phyloP scores from a whole-genome alignment of 2,888 invertebrate species.

The Ryuthela nishihirai region DNA sequence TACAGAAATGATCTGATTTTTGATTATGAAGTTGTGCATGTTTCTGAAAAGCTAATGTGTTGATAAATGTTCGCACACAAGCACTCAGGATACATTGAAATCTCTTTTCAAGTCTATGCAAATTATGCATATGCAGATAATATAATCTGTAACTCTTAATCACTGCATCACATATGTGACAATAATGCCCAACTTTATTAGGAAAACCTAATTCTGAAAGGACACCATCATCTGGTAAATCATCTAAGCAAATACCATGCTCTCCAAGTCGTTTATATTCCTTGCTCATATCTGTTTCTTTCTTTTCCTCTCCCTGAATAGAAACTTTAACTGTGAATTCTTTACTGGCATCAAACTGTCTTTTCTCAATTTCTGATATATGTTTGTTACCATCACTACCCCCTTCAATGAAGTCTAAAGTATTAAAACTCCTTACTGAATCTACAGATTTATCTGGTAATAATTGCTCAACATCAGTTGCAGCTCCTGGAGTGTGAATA shows the following conservation, averaged over 20 bases:
- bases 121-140: conserved; percentile 41
- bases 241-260: conserved; percentile 18
- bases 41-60: conserved; percentile 33
- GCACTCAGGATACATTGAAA: conserved; percentile 39
- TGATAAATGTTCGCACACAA: conserved; percentile 33
- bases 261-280: conserved; percentile 26
- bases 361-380: neutral
- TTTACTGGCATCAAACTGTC: too few species aligned
- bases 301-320: too few species aligned
- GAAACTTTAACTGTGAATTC: too few species aligned
- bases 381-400: neutral
- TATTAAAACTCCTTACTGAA: too few species aligned
- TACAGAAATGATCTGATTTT: conserved; percentile 39
- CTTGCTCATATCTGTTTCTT: conserved; percentile 25
- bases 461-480: too few species aligned
- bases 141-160: conserved; percentile 39
- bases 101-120: conserved; percentile 38
- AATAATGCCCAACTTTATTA: conserved; percentile 38
- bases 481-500: too few species aligned
- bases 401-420: neutral
- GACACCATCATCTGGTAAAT: conserved; percentile 34
- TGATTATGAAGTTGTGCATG: conserved; percentile 37
- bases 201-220: conserved; percentile 38
- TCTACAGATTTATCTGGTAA: too few species aligned
- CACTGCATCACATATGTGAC: conserved; percentile 39